Conservation (phyloP, 2,113 vertebrate species). For the Carassius gibelio region DNA sequence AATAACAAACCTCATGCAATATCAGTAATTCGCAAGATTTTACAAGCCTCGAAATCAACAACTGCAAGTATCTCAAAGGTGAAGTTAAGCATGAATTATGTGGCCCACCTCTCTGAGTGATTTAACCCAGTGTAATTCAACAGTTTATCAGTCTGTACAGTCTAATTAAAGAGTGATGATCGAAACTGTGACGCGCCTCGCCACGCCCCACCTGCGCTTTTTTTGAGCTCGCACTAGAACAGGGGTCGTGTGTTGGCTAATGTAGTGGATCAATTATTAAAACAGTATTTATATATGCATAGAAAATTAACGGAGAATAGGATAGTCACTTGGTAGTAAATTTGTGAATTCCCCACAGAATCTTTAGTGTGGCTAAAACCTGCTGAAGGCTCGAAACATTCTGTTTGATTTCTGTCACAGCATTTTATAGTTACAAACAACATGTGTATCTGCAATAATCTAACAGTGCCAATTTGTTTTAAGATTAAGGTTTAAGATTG, state of each 20-base stretch:
- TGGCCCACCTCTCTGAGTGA: constrained; percentile 15
- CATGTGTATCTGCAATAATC: neutral
- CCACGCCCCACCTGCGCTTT: constrained; percentile 7
- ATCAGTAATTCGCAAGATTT: neutral
- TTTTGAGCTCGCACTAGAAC: too few species aligned
- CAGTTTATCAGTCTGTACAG: neutral
- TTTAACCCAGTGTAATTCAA: neutral
- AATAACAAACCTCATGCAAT: neutral
- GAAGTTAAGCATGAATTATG: neutral
- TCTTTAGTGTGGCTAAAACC: too few species aligned
- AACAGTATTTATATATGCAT: too few species aligned
- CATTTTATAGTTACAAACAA: neutral
- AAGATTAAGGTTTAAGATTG: neutral
- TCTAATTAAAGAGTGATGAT: neutral
- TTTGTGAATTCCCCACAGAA: too few species aligned
- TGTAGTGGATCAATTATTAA: too few species aligned
- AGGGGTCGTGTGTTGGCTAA: too few species aligned
- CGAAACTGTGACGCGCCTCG: neutral
- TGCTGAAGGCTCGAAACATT: neutral
- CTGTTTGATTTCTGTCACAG: neutral
- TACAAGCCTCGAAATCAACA: neutral
- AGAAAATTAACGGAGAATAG: too few species aligned
- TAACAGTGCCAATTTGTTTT: neutral
- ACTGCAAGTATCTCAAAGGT: neutral
- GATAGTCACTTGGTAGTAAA: too few species aligned